Conservation (phyloP, 2,797 vertebrate species). For the Macrochelys suwanniensis region DNA sequence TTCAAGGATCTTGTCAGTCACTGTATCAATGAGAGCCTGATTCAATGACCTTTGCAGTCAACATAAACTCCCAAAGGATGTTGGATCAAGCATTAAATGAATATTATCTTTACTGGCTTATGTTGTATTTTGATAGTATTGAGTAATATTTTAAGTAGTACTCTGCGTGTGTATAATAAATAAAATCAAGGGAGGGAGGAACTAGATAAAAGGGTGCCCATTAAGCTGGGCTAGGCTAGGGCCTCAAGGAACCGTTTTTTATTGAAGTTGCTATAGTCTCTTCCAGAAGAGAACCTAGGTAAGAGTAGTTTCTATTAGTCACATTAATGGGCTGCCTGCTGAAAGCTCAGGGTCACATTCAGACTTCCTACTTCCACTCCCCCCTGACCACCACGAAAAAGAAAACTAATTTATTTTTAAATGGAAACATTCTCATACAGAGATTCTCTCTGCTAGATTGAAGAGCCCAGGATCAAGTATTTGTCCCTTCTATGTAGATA, state of each 20-base stretch:
- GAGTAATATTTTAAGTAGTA: fast-evolving
- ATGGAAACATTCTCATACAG: not conserved
- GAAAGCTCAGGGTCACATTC: not conserved
- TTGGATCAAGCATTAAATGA: fast-evolving
- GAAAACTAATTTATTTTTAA: no score
- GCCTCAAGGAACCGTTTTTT: not conserved
- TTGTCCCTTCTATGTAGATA: not conserved
- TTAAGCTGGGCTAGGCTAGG: not conserved
- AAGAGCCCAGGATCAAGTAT: not conserved
- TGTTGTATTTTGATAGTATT: fast-evolving
- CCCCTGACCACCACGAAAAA: no score
- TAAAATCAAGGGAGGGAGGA: not conserved
- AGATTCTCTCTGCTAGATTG: not conserved
- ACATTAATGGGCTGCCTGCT: not conserved
- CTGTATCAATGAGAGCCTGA: fast-evolving
- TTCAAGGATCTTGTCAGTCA: conserved; percentile 24
- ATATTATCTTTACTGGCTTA: not conserved
- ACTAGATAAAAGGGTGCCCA: not conserved
- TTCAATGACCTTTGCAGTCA: not conserved
- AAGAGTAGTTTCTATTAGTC: not conserved
- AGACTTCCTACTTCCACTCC: not conserved
- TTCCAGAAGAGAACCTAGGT: not conserved
- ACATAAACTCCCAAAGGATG: not conserved
- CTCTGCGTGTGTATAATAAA: not conserved
- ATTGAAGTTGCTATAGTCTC: not conserved